Evolutionary conservation across 2,113 vertebrate genomes (phyloP), one percentile per base, ranked within the genome.

Genomic region (Rousettus leschenaultii): DNA sequence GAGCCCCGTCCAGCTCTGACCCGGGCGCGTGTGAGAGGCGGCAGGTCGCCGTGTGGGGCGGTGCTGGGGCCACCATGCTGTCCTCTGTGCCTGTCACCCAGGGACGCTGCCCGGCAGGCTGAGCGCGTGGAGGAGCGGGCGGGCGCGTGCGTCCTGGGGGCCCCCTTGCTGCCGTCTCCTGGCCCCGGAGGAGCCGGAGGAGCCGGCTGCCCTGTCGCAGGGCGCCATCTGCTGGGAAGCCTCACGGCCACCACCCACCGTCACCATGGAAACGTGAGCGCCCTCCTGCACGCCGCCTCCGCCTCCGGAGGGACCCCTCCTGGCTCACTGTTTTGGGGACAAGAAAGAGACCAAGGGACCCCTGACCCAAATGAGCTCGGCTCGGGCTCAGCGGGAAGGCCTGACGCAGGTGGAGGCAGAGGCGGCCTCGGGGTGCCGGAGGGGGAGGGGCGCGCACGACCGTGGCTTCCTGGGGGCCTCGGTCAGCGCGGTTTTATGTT

Each of bases 41-140:
- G 48, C 48, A 13, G 2, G 10, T 12, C 8, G 45, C 45, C 11
- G 45, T 48, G 45, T 48, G 65, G 83, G 83, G 24, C 61, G 18
- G 43, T 0, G 14, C 22, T 4, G 63, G 45, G 21, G 1, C 22
- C 0, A 0, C 48, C 14, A 9, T 3, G 57, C 65, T 43, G 51
- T 33, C 55, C 66, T 35, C 28, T 1, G 40, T 13, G 86, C 40
- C 65, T 8, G 13, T 12, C 28, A 1, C 35, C 35, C 1, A 0
- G 18, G 30, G 22, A 35, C 3, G 63, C n/a, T 6, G 24, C 1
- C 1, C 1, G 3, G 14, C 14, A 22, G 74, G 7, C 3, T 16
- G 40, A 38, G 10, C 0, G 1, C 1, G 15, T 0, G 5, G 6
- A 14, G 3, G 75, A 15, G 68, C 19, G 0, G n/a, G 28, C 10